Evolutionary conservation across 2,113 vertebrate species (phyloP).

Genomic region (Microcebus jonahi): DNA sequence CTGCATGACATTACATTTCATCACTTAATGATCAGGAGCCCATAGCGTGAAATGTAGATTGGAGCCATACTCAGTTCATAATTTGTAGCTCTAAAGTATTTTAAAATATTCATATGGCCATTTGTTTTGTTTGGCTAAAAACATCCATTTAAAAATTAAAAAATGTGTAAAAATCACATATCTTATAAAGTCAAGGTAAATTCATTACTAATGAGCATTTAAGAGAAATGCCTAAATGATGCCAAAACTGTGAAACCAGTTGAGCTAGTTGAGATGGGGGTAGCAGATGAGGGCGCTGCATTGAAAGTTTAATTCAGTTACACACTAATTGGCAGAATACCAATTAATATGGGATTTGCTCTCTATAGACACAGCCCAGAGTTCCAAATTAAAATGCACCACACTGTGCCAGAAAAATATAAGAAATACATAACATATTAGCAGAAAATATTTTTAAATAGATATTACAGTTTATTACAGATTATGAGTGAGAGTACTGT

Average conservation of each 20-base stretch:
- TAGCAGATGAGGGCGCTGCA: neutral
- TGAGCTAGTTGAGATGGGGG: neutral
- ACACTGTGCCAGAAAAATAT: neutral
- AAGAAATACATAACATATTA: neutral
- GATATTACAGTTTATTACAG: neutral
- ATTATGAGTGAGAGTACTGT: neutral
- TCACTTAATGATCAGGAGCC: neutral
- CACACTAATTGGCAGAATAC: neutral
- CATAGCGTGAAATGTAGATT: neutral
- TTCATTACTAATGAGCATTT: neutral
- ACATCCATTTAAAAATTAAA: neutral
- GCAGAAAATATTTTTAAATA: neutral
- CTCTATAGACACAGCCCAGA: neutral
- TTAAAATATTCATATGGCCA: neutral
- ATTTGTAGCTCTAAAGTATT: neutral
- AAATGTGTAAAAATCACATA: neutral
- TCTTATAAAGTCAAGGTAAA: neutral
- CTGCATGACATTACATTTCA: neutral
- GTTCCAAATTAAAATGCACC: neutral
- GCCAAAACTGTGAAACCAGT: neutral
- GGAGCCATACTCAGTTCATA: neutral
- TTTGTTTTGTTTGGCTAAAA: neutral
- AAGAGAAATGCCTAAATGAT: neutral
- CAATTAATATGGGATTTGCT: neutral
- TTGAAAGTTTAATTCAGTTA: conserved; percentile 29